A percentile compares a stretch with the other conserved stretches of the same genome.
These are phyloP conservation scores for Lepidostoma basale DNA, from an alignment of 1,140 invertebrate genomes.

Conservation along the genomic window DNA sequence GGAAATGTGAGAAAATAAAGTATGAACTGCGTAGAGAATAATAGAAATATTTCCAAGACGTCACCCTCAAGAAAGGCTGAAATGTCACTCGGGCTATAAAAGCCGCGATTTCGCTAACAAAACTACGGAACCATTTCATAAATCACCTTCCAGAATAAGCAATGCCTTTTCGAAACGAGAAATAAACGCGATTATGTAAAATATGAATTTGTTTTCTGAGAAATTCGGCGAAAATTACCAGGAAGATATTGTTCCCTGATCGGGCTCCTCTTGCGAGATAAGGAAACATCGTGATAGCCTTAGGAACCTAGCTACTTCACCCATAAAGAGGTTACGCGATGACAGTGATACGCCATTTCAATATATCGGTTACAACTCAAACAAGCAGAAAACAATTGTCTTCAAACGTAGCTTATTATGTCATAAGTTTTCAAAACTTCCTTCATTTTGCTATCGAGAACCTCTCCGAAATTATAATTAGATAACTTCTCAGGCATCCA, in stretches of 20 bases:
- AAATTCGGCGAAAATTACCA: background rate
- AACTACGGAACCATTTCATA: slow-evolving; percentile 15
- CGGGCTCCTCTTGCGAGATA: background rate
- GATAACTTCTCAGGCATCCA: too few relatives aligned
- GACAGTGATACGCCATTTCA: too few relatives aligned
- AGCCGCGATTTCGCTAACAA: slow-evolving; percentile 2
- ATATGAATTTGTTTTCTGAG: background rate
- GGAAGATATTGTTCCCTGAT: background rate
- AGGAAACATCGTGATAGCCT: too few relatives aligned
- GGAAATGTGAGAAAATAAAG: slow-evolving; percentile 26
- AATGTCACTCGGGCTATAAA: slow-evolving; percentile 18
- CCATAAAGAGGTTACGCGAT: too few relatives aligned
- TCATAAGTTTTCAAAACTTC: background rate
- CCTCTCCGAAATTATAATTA: background rate
- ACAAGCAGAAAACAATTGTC: background rate
- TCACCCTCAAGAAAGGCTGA: slow-evolving; percentile 15
- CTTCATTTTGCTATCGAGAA: background rate
- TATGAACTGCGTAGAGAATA: slow-evolving; percentile 18
- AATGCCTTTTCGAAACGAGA: background rate
- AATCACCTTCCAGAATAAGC: slow-evolving; percentile 7
- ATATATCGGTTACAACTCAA: background rate
- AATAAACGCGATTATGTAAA: background rate
- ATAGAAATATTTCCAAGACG: slow-evolving; percentile 18
- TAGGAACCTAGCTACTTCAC: too few relatives aligned
- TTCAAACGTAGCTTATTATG: background rate